Base-by-base conservation (phyloP, 1,140 invertebrate species). In the Helicoverpa armigera region DNA sequence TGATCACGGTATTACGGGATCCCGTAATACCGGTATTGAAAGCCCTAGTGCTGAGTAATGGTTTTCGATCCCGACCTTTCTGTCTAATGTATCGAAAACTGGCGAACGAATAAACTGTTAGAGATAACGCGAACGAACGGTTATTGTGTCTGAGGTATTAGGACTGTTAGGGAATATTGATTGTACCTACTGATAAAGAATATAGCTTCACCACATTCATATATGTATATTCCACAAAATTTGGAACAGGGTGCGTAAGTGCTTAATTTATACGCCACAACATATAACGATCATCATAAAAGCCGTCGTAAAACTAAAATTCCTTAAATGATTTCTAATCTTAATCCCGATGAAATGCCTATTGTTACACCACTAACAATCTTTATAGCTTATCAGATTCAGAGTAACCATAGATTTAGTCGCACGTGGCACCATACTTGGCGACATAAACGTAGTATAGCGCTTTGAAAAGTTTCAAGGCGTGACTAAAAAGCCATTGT, bases 401-500 rank as follows among this genome's bases (percentile, higher is more conserved):
- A 43, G 35, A 43, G 35, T 43, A 43, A 43, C 2, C 10, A 53
- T 23, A n/a, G 18, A 29, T 23, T 29, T n/a, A 70, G 12, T 53
- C 67, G 50, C 67, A 70, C 50, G 67, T 70, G 67, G 67, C 50
- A 13, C 50, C 18, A 53, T 18, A n/a, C 48, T 53, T 53, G 29
- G 18, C 50, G 53, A 74, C 53, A 58, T 74, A 74, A 58, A 58
- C 48, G 70, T 58, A 58, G 31, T 16, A 35, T 69, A 23, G 53
- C 50, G 48, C 76, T 78, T 78, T 78, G 75, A 78, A 77, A 77
- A 79, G 51, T 79, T 79, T 79, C 76, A 79, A 79, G 50, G 76
- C 76, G 76, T 79, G 65, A 79, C 76, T 79, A 79, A 79, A 79
- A 79, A 69, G 76, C 61, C 51, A 79, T 79, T 79, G 76, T 79